phyloP scores from a whole-genome alignment of 2,113 vertebrate species.

The Lamprologus lemairii region DNA sequence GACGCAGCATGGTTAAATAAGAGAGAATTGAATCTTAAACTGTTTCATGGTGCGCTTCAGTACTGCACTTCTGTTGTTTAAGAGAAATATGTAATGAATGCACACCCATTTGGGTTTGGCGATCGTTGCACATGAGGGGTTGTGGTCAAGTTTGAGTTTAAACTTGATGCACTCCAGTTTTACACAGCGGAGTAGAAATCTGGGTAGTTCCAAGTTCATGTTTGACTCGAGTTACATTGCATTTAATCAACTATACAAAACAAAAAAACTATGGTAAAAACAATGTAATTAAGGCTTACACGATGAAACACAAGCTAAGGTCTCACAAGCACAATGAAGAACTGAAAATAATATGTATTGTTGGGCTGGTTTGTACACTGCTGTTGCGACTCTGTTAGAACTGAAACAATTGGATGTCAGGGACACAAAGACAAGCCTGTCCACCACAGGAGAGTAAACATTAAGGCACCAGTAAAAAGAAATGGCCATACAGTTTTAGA shows the following conservation, averaged over 20 bases:
- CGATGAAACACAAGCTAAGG: neutral
- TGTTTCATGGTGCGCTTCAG: neutral
- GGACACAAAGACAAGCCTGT: neutral
- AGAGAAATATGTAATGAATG: neutral
- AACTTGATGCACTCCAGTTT: neutral
- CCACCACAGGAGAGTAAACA: neutral
- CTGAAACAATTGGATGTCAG: neutral
- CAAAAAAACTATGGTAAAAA: neutral
- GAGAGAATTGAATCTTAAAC: neutral
- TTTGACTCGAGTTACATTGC: neutral
- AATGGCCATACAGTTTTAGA: neutral
- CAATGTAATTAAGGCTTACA: neutral
- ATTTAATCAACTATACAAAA: neutral
- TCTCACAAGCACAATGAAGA: neutral
- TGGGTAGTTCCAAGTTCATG: neutral
- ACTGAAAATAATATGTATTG: neutral
- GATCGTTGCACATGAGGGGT: neutral
- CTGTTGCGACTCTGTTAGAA: neutral
- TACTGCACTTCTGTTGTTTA: neutral
- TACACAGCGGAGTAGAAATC: neutral
- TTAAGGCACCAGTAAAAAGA: neutral
- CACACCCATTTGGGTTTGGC: neutral
- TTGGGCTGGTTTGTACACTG: neutral
- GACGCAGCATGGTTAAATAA: neutral
- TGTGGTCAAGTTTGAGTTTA: neutral